Conservation (phyloP, 2,888 invertebrate species). For the Protonemura montana region DNA sequence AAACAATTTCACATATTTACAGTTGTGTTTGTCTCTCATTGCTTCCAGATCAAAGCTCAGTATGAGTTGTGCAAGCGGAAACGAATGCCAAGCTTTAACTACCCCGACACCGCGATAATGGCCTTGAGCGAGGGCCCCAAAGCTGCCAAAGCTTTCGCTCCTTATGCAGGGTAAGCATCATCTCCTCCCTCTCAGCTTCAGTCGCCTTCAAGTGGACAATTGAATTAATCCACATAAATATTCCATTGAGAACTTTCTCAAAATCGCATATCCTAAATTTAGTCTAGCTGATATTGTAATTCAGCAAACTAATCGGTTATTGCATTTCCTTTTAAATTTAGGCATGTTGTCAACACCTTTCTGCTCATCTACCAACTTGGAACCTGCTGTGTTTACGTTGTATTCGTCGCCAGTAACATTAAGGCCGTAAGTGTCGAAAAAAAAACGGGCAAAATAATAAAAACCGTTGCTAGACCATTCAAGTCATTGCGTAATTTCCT, state of each 20-base stretch:
- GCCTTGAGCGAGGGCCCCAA: conserved; percentile 80
- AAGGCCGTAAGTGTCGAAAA: conserved; percentile 62
- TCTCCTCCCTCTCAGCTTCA: background rate
- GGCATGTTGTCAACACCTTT: conserved; percentile 76
- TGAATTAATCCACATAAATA: too few relatives aligned
- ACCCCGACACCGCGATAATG: conserved; percentile 81
- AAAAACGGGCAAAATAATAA: background rate
- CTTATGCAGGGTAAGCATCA: conserved; percentile 70
- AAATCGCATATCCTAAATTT: background rate
- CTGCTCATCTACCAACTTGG: conserved; percentile 91
- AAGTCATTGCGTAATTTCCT: background rate
- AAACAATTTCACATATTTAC: background rate
- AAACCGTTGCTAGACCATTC: background rate
- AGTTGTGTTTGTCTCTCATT: background rate
- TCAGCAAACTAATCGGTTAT: conserved; percentile 9
- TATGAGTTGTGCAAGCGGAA: conserved; percentile 60
- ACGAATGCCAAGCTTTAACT: conserved; percentile 72
- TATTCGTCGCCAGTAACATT: conserved; percentile 91
- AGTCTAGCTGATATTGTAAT: background rate
- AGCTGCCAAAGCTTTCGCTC: conserved; percentile 69
- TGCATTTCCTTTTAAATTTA: conserved; percentile 56
- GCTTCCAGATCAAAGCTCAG: conserved; percentile 63
- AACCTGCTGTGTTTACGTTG: conserved; percentile 94
- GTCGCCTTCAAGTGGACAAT: too few relatives aligned
- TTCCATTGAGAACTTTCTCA: background rate